phyloP scores from a whole-genome alignment of 2,797 vertebrate genomes.

The Salarias fasciatus region DNA sequence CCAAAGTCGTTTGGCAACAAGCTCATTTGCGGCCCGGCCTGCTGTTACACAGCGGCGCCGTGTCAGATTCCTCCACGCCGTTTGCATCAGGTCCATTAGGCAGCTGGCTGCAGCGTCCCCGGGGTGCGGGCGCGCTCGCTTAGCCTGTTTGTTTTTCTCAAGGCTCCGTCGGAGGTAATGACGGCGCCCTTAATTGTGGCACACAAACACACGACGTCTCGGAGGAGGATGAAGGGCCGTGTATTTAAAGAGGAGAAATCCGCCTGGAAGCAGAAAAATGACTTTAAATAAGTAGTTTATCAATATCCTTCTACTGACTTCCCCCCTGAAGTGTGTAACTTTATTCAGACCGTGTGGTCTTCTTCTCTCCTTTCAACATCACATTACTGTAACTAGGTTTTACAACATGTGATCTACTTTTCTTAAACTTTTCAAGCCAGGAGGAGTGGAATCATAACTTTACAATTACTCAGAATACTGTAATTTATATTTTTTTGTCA shows the following conservation, averaged over 20 bases:
- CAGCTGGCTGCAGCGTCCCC: slow-evolving; percentile 44
- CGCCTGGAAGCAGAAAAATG: background rate
- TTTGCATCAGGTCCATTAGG: slow-evolving; percentile 64
- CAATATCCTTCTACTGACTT: too few relatives aligned
- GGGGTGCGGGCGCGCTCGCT: slow-evolving; percentile 43
- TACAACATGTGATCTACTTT: too few relatives aligned
- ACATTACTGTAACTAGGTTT: too few relatives aligned
- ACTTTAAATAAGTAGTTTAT: too few relatives aligned
- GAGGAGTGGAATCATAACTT: too few relatives aligned
- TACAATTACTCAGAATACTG: too few relatives aligned
- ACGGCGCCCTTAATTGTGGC: slow-evolving; percentile 65
- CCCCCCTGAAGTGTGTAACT: too few relatives aligned
- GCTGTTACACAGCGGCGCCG: slow-evolving; percentile 8
- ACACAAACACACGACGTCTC: slow-evolving; percentile 47
- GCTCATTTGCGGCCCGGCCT: too few relatives aligned
- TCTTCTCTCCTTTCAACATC: too few relatives aligned
- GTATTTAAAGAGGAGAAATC: slow-evolving; percentile 12
- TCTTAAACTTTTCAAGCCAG: too few relatives aligned
- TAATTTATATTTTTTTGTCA: too few relatives aligned
- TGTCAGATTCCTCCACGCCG: slow-evolving; percentile 51
- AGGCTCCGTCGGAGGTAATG: slow-evolving; percentile 71
- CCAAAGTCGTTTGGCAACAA: background rate
- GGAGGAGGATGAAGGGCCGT: slow-evolving; percentile 21
- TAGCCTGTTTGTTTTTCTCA: slow-evolving; percentile 77
- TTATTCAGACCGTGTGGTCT: too few relatives aligned